These are phyloP conservation scores for Eucriotettix oculatus DNA, from an alignment of 2,888 invertebrate species.

Conservation along the genomic window DNA sequence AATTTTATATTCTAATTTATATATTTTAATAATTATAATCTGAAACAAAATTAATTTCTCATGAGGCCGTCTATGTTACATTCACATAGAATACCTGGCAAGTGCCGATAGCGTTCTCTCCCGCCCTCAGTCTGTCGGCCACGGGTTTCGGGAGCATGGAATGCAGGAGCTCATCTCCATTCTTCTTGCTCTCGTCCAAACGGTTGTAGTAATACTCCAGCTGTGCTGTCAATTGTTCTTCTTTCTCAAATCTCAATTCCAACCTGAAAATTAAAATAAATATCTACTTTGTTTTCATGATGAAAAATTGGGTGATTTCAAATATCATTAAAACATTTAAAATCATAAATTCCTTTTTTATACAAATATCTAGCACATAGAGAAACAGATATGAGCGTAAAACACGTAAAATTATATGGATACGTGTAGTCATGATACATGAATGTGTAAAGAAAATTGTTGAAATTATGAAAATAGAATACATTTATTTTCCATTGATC, in stretches of 20 bases:
- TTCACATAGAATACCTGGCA: constrained; percentile 47
- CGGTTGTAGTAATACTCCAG: constrained; percentile 61
- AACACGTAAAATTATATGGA: too few species aligned
- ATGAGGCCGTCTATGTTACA: too few species aligned
- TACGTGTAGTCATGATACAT: too few species aligned
- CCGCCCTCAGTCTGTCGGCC: constrained; percentile 30
- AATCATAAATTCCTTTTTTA: too few species aligned
- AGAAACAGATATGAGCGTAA: too few species aligned
- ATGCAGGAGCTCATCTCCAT: constrained; percentile 72
- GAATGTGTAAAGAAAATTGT: too few species aligned
- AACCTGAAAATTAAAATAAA: constrained; percentile 28
- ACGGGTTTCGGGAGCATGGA: constrained; percentile 68
- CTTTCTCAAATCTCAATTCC: constrained; percentile 67
- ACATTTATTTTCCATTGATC: too few species aligned
- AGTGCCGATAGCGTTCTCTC: constrained; percentile 57
- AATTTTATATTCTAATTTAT: too few species aligned
- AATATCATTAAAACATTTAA: not conserved
- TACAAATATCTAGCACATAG: too few species aligned
- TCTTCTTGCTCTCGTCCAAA: constrained; percentile 68
- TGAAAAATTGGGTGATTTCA: not conserved
- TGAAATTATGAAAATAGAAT: too few species aligned
- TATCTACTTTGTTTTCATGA: constrained; percentile 2
- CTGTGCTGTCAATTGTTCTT: constrained; percentile 60
- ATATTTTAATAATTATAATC: too few species aligned
- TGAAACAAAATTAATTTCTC: too few species aligned